Evolutionary conservation across 30 jellyfish, hydroid and myxozoan genomes (phyloP), one percentile per base, ranked within the genome.

Genomic region (Aurelia coerulea): DNA sequence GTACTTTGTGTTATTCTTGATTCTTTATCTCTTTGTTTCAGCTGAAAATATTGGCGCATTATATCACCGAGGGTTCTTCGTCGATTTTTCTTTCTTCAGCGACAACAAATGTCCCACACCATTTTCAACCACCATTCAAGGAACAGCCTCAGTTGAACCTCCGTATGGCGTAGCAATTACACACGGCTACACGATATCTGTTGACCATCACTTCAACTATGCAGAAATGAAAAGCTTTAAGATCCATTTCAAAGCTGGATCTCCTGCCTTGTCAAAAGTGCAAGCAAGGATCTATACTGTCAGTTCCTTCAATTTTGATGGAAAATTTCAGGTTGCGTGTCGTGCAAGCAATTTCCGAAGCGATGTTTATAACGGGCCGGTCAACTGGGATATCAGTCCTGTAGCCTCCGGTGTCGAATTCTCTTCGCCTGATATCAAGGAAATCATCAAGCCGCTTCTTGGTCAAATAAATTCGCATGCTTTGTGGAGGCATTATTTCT

Each of bases 91-190:
- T 39, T 18, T 66, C 2, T 49, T 60, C 65, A 18, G 23, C 10
- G 6, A 39, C 90, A 19, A 79, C 35, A 29, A 65, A 23, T 79
- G 90, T 37, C 8, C 3, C 46, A 8, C 3, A 49, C 9, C 62
- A 10, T 39, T 9, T 31, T 3, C 5, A 0, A 9, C 18, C 23
- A 14, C 31, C 31, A 16, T 63, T 66, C 17, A 31, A 37, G 81
- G 90, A 12, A 68, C 66, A 2, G 87, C 81, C 3, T 32, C 79
- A 16, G 58, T 10, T 16, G 81, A 79, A 42, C 32, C 31, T 41
- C 91, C 80, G 5, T 67, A 81, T 42, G 91, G 78, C 3, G 91
- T 81, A 1, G 91, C 84, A 16, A 34, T 58, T 37, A 42, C 63
- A 15, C 70, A 50, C 64, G 69, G 84, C 11, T 67, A 67, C 37